Percentiles rank a stretch among this genome's conserved stretches.
phyloP scores from a whole-genome alignment of 37 sponge, comb jelly and placozoan genomes.

The Mnemiopsis leidyi region DNA sequence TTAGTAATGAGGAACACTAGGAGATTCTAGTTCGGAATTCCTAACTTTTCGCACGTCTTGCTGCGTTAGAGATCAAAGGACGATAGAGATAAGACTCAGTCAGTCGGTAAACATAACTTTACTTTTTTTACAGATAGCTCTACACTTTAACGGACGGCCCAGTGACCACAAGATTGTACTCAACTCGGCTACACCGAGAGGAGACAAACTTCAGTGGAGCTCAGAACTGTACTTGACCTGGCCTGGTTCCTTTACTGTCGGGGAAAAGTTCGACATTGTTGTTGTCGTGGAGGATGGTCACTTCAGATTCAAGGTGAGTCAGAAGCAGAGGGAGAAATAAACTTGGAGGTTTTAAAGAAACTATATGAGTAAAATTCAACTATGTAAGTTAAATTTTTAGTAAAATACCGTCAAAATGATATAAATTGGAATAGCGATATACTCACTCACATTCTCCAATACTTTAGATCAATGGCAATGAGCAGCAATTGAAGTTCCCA shows the following conservation, averaged over 20 bases:
- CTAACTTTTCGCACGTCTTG: no score
- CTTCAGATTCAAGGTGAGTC: not conserved
- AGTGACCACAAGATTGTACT: not conserved
- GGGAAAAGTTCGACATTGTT: not conserved
- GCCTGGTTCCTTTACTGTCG: not conserved
- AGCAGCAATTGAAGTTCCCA: not conserved
- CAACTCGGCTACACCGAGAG: not conserved
- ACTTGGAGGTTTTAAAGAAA: not conserved
- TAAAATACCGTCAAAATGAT: no score
- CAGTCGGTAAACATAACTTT: no score
- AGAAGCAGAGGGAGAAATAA: not conserved
- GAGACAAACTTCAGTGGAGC: not conserved
- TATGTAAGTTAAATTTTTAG: not conserved
- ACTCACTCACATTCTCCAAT: no score
- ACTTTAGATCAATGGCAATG: not conserved
- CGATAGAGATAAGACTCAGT: no score
- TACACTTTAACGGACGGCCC: not conserved
- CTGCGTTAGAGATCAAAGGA: no score
- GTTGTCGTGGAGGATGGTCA: not conserved
- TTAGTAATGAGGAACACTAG: no score
- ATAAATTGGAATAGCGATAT: no score
- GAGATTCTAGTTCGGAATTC: no score
- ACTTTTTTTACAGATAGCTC: not conserved
- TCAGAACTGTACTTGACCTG: not conserved
- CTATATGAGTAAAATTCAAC: not conserved